Conservation (phyloP, 2,113 vertebrate genomes). For the Rhagologus leucostigma region DNA sequence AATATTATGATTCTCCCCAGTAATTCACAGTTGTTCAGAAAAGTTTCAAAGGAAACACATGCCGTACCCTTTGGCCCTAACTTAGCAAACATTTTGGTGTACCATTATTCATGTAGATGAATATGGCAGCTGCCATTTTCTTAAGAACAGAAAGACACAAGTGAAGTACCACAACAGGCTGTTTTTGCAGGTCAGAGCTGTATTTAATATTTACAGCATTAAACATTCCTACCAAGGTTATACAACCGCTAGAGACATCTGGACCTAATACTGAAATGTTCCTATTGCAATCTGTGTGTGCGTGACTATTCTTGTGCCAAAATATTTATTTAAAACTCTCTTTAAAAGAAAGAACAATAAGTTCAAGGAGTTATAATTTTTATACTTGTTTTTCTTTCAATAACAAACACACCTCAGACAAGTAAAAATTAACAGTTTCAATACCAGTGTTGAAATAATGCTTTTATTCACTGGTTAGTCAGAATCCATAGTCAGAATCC, state of each 20-base stretch:
- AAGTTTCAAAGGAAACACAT: not conserved
- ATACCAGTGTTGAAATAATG: not conserved
- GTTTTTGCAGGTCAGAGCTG: not conserved
- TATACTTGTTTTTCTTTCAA: not conserved
- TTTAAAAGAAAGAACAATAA: constrained; percentile 9
- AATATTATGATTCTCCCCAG: not conserved
- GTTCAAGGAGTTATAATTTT: not conserved
- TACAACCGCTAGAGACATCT: constrained; percentile 26
- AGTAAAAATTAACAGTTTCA: not conserved
- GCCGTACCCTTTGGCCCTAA: not conserved
- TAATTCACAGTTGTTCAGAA: not conserved
- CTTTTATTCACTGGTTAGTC: not conserved
- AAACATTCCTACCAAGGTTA: not conserved
- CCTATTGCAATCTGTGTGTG: not conserved
- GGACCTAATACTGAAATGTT: constrained; percentile 5
- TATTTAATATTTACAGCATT: not conserved
- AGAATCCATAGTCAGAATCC: too few species aligned
- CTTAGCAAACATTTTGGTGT: not conserved
- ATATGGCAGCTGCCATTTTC: not conserved
- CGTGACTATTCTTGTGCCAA: not conserved
- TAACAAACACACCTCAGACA: not conserved
- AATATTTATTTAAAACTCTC: not conserved
- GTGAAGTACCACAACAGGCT: not conserved
- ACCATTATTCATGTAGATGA: not conserved
- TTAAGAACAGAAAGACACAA: not conserved